phyloP scores from a whole-genome alignment of 2,113 vertebrate genomes.

The Gadus macrocephalus region DNA sequence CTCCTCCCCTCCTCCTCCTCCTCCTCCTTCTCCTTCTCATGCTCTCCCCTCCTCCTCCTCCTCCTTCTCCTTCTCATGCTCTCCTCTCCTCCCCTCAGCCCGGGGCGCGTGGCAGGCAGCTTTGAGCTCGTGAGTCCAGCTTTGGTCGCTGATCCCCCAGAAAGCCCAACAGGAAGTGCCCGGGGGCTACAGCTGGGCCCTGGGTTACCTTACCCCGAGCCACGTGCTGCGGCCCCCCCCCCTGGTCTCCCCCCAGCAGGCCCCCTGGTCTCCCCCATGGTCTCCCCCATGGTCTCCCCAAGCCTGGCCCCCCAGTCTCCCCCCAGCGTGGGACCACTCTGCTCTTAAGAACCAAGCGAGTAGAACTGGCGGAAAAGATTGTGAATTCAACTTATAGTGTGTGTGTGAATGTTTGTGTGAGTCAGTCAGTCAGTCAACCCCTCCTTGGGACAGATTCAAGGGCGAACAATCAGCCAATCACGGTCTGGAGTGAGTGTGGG shows the following conservation, averaged over 20 bases:
- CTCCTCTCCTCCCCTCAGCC: background rate
- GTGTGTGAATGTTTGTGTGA: too few relatives aligned
- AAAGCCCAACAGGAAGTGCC: background rate
- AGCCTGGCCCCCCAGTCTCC: too few relatives aligned
- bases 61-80: background rate
- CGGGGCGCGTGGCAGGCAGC: background rate
- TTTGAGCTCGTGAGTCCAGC: background rate
- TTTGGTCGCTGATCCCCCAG: background rate
- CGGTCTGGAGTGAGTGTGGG: too few relatives aligned
- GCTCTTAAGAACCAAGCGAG: background rate
- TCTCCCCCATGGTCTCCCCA: too few relatives aligned
- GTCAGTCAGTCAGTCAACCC: background rate
- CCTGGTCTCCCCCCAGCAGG: too few relatives aligned
- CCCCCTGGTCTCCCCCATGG: too few relatives aligned
- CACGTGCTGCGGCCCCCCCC: background rate
- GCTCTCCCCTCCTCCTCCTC: background rate
- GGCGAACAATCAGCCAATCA: too few relatives aligned
- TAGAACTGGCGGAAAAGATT: background rate
- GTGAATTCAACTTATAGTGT: background rate
- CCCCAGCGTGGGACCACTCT: background rate
- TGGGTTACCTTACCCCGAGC: background rate
- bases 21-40: too few relatives aligned
- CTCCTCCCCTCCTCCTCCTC: background rate
- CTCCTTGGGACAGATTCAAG: background rate
- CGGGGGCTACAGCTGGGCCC: too few relatives aligned